Evolutionary conservation across 1,140 invertebrate genomes (phyloP), one percentile per base, ranked within the genome.

Genomic region (Drosophila baimaii): DNA sequence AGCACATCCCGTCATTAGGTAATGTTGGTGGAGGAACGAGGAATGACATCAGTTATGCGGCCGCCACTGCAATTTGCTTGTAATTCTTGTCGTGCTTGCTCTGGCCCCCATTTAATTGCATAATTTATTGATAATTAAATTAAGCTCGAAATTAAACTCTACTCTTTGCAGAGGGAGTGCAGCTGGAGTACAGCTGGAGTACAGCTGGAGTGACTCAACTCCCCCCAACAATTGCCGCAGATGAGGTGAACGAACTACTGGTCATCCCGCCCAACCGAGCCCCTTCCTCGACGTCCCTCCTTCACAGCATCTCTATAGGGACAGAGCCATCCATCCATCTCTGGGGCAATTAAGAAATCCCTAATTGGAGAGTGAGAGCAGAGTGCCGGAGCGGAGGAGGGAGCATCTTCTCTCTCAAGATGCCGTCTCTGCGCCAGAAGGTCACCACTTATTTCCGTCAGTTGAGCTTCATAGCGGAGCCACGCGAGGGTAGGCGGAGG

Each of bases 401-500:
- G 69, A 44, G 27, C 27, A 19, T 6, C 59, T n/a, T n/a, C 46
- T 17, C 15, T 43, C 23, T 27, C 37, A 84, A 89, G 81, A 96
- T 96, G 95, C 95, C 95, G 69, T 95, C 95, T 49, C 93, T 96
- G 78, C 92, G 95, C 44, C 95, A 96, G 93, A 94, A 95, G 92
- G 94, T 96, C 76, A 95, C 94, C 65, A 95, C 95, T 70, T 95
- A 96, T 91, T 95, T 96, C 91, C 93, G 95, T 52, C 95, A 96
- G 91, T 91, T 96, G 63, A 95, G 95, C 62, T 94, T 95, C 74
- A 94, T 94, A 64, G 94, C 94, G 69, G 93, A 95, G 68, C 93
- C 94, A 15, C 92, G 92, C 92, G 93, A 92, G 86, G 94, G 76
- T 31, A 73, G 77, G 0, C 49, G 85, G 17, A 62, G 85, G 25